Percentiles rank a stretch among this genome's conserved stretches.
These are phyloP conservation scores for Drosophila stalkeri DNA, from an alignment of 2,888 invertebrate species.

Conservation along the genomic window DNA sequence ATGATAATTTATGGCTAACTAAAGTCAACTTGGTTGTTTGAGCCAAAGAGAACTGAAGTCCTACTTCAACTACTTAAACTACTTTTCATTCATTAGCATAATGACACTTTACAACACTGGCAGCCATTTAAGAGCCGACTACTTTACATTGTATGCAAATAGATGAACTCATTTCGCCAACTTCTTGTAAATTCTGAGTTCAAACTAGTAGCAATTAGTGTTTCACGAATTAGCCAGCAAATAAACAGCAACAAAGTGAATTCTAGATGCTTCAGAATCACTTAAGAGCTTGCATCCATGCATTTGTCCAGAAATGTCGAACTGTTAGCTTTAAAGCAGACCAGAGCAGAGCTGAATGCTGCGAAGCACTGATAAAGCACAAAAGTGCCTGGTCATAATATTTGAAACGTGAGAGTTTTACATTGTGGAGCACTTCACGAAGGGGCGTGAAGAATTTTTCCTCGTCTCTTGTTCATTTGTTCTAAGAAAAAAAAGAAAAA, in stretches of 20 bases:
- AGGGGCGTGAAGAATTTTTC: conserved; percentile 17
- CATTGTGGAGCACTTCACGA: conserved; percentile 21
- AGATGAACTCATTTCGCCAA: conserved; percentile 10
- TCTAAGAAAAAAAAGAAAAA: not conserved
- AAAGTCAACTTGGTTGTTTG: not conserved
- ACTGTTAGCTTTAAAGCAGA: conserved; percentile 30
- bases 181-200: conserved; percentile 6
- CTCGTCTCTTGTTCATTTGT: conserved; percentile 9
- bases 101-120: conserved; percentile 8
- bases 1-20: not conserved
- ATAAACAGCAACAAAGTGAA: conserved; percentile 19
- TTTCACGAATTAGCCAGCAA: conserved; percentile 17
- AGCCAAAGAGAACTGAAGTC: not conserved
- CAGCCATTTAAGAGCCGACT: conserved; percentile 7
- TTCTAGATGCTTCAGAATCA: conserved; percentile 4
- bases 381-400: conserved; percentile 55
- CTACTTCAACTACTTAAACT: conserved; percentile 2
- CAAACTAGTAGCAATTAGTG: conserved; percentile 36
- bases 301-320: conserved; percentile 18
- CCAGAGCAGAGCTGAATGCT: conserved; percentile 27
- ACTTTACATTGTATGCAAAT: conserved; percentile 31
- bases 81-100: conserved; percentile 3
- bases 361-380: conserved; percentile 58
- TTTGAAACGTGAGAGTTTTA: conserved; percentile 60
- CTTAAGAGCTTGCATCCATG: not conserved